phyloP scores from a whole-genome alignment of 2,888 invertebrate genomes.

The Agrenia bidenticulata region DNA sequence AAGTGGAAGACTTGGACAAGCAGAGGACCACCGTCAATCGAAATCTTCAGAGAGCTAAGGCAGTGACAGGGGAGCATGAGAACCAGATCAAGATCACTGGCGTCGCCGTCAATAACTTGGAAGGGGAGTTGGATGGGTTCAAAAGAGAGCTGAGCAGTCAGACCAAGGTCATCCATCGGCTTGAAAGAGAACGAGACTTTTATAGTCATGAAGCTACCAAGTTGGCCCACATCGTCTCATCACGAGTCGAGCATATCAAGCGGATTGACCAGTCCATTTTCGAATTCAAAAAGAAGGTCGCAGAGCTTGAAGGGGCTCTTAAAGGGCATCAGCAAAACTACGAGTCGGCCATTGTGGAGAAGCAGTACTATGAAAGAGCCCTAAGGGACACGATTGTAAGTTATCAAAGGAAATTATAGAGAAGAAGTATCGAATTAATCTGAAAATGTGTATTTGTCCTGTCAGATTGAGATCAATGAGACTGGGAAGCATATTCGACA shows the following conservation, averaged over 20 bases:
- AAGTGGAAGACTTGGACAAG: conserved; percentile 48
- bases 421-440: neutral
- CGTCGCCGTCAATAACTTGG: conserved; percentile 43
- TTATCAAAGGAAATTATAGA: neutral
- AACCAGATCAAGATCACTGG: conserved; percentile 44
- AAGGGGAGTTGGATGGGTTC: conserved; percentile 38
- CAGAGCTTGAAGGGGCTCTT: conserved; percentile 38
- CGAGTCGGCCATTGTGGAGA: conserved; percentile 45
- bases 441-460: neutral
- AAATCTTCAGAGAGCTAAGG: conserved; percentile 40
- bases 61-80: conserved; percentile 38
- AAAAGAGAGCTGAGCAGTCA: conserved; percentile 41
- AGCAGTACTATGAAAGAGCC: conserved; percentile 40
- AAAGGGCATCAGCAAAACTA: conserved; percentile 45
- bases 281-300: conserved; percentile 42
- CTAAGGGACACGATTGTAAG: conserved; percentile 41
- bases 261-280: conserved; percentile 43
- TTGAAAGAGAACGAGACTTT: conserved; percentile 48
- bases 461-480: conserved; percentile 26
- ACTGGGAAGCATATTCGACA: conserved; percentile 27
- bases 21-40: conserved; percentile 44
- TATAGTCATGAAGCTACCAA: conserved; percentile 48
- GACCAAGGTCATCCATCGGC: conserved; percentile 32
- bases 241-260: conserved; percentile 45
- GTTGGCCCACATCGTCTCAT: conserved; percentile 42